A percentile compares a stretch with the other conserved stretches of the same genome.
Evolutionary conservation across 1,140 invertebrate genomes (phyloP).

Genomic region (Mycetomoellerius zeteki): DNA sequence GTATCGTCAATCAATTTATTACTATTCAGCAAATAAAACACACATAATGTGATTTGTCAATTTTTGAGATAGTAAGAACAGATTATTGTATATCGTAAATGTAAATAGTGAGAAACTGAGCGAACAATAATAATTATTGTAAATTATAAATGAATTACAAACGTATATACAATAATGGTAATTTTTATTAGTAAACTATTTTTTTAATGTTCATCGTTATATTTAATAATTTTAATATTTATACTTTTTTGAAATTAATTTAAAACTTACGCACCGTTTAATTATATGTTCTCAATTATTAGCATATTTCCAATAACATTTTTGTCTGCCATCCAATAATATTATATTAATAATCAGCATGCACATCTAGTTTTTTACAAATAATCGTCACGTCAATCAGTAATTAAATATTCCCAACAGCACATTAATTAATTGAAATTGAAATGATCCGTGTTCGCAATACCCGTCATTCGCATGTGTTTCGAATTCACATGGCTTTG

Average conservation of each 20-base stretch:
- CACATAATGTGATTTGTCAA: background rate
- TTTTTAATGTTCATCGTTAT: background rate
- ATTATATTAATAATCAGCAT: constrained; percentile 22
- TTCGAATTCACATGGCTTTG: constrained; percentile 20
- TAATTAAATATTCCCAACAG: constrained; percentile 12
- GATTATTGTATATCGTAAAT: background rate
- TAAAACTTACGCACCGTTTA: background rate
- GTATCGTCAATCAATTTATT: background rate
- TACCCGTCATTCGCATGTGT: constrained; percentile 29
- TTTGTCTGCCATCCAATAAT: background rate
- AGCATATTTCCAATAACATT: background rate
- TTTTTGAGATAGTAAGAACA: background rate
- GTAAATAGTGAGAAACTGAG: background rate
- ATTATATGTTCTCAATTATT: background rate
- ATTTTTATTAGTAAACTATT: background rate
- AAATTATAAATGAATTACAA: background rate
- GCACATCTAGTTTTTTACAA: background rate
- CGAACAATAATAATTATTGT: background rate
- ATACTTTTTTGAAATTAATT: constrained; percentile 22
- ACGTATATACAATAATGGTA: background rate
- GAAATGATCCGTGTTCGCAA: constrained; percentile 18
- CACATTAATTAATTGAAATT: constrained; percentile 35
- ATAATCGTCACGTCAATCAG: constrained; percentile 13
- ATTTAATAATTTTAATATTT: background rate
- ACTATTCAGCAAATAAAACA: background rate